Evolutionary conservation across 2,888 invertebrate species (phyloP).

Genomic region (Mythimna impura): DNA sequence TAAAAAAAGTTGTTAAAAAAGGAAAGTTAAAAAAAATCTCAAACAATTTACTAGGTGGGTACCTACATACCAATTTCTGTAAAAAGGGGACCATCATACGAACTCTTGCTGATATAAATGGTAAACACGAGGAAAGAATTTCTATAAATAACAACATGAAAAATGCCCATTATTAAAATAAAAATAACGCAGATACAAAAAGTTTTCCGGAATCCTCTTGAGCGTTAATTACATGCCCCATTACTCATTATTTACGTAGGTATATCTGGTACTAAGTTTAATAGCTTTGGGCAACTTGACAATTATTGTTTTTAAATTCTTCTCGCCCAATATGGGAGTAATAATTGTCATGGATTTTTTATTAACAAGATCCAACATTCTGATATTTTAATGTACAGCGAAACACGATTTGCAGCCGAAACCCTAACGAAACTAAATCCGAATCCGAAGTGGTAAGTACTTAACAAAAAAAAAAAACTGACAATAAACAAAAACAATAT

Average conservation of each 20-base stretch:
- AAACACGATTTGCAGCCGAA: too few relatives aligned
- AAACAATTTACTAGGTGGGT: too few relatives aligned
- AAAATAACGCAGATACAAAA: not conserved
- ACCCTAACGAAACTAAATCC: too few relatives aligned
- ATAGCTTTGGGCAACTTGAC: not conserved
- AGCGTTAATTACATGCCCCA: conserved; percentile 11
- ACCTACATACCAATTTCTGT: not conserved
- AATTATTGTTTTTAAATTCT: conserved; percentile 19
- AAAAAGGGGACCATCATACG: not conserved
- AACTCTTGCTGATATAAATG: not conserved
- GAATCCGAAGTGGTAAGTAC: too few relatives aligned
- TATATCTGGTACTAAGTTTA: conserved; percentile 7
- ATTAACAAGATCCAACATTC: not conserved
- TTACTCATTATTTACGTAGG: conserved; percentile 15
- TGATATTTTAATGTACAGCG: not conserved
- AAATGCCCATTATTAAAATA: conserved; percentile 16
- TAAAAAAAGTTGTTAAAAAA: not conserved
- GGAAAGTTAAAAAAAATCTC: too few relatives aligned
- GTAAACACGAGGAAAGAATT: conserved; percentile 5
- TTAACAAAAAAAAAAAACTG: too few relatives aligned
- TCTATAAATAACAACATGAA: not conserved
- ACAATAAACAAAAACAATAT: too few relatives aligned
- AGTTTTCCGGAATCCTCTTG: conserved; percentile 36
- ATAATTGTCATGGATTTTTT: conserved; percentile 1
- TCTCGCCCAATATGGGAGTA: conserved; percentile 6